phyloP scores from a whole-genome alignment of 1,140 invertebrate genomes.

The Eupristina koningsbergeri region DNA sequence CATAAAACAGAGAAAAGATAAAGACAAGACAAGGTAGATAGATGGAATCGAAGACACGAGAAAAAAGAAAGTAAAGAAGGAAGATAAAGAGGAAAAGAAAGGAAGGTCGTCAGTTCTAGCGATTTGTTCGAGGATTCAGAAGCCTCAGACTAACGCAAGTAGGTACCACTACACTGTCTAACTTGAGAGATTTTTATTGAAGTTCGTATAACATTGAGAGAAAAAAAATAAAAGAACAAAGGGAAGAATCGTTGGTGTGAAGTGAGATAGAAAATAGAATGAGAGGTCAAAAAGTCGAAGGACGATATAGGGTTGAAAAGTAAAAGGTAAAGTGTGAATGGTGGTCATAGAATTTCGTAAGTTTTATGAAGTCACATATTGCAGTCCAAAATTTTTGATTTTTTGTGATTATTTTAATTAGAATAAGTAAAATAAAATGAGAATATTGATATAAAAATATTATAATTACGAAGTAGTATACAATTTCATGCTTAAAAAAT shows the following conservation, averaged over 20 bases:
- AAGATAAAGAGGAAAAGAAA: not conserved
- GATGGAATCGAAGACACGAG: not conserved
- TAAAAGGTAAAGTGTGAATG: constrained; percentile 19
- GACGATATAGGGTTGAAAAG: not conserved
- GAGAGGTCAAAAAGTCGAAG: constrained; percentile 6
- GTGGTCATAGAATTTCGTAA: constrained; percentile 14
- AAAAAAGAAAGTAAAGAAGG: constrained; percentile 16
- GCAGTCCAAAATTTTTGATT: not conserved
- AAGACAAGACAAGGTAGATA: not conserved
- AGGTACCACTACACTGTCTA: not conserved
- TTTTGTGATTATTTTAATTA: no score
- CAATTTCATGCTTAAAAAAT: no score
- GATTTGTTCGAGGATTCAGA: constrained; percentile 39
- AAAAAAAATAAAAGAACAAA: constrained; percentile 6
- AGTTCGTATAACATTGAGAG: not conserved
- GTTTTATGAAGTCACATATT: not conserved
- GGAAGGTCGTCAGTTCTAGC: not conserved
- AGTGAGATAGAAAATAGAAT: not conserved
- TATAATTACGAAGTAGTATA: no score
- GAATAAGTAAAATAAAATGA: no score
- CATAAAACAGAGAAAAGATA: not conserved
- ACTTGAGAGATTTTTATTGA: constrained; percentile 31
- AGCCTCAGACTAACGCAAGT: not conserved
- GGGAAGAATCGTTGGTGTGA: not conserved
- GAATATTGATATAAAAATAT: no score